Evolutionary conservation across 2,888 invertebrate species (phyloP), one percentile per base, ranked within the genome.

Genomic region (Willowsia nigromaculata): DNA sequence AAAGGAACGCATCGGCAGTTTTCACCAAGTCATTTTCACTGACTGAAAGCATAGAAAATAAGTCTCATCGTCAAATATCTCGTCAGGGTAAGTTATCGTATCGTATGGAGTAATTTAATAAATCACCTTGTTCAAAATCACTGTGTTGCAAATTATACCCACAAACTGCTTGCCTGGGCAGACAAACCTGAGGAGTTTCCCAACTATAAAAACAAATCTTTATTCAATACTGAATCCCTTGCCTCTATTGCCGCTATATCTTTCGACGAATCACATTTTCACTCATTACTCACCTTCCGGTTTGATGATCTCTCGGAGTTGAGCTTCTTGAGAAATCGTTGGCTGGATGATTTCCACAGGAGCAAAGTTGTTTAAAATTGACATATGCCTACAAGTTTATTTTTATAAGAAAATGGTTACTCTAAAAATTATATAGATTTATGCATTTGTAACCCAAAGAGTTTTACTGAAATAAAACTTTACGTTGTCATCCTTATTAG

Each of bases 101-200:
- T n/a, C n/a, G n/a, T n/a, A n/a, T n/a, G n/a, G n/a, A n/a, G n/a
- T n/a, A n/a, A n/a, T n/a, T n/a, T n/a, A n/a, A n/a, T n/a, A n/a
- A n/a, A n/a, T n/a, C n/a, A n/a, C n/a, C n/a, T n/a, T n/a, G n/a
- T n/a, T n/a, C n/a, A n/a, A n/a, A n/a, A n/a, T n/a, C 33, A 25
- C 50, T n/a, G 7, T n/a, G n/a, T 15, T 62, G 40, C 7, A 25
- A 9, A 15, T 37, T 47, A n/a, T 43, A 82, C 9, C 65, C 82
- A 82, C 82, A 82, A 7, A 82, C 22, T 15, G 82, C 82, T 82
- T 82, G 62, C 4, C 82, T 40, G 11, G 82, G 82, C 7, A 40
- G n/a, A 13, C 82, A 82, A 27, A 82, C 43, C 30, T 82, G 82
- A n/a, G 65, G 11, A 0, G 11, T 40, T 22, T 65, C 65, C 65